phyloP scores from a whole-genome alignment of 2,888 invertebrate genomes.

The Fissipunctia ypsillon region DNA sequence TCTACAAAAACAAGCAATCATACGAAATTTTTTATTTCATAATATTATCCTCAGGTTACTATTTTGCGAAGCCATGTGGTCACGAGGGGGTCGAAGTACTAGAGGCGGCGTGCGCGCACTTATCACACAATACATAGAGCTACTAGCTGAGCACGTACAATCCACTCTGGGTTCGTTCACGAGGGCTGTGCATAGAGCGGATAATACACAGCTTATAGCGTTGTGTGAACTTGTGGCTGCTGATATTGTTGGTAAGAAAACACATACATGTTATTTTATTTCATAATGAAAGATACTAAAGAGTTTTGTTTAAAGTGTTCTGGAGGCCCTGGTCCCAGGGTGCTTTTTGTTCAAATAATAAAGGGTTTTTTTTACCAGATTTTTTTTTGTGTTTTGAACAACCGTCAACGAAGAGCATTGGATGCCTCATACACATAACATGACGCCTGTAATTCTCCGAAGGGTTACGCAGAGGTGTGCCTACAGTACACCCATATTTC shows the following conservation, averaged over 20 bases:
- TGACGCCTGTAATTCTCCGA: too few species aligned
- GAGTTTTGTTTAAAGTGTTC: neutral
- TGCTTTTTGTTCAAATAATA: neutral
- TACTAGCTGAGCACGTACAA: slow-evolving; percentile 84
- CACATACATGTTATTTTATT: neutral
- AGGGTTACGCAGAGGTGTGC: too few species aligned
- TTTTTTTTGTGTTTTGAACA: neutral
- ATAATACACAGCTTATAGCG: slow-evolving; percentile 76
- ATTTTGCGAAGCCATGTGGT: slow-evolving; percentile 88
- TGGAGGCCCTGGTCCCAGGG: neutral
- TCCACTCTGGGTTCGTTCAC: slow-evolving; percentile 79
- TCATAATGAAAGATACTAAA: neutral
- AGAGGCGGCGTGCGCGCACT: slow-evolving; percentile 83
- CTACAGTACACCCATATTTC: too few species aligned
- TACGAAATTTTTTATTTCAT: neutral
- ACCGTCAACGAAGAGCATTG: neutral
- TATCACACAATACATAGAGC: slow-evolving; percentile 80
- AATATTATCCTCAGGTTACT: slow-evolving; percentile 75
- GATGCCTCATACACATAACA: too few species aligned
- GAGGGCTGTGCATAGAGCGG: slow-evolving; percentile 78
- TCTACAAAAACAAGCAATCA: neutral
- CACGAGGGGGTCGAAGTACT: slow-evolving; percentile 82
- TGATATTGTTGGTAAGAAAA: slow-evolving; percentile 84
- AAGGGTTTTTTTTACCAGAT: neutral
- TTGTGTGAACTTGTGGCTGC: slow-evolving; percentile 83